Conservation (phyloP, 2,113 vertebrate species). For the Myiopsitta monachus region DNA sequence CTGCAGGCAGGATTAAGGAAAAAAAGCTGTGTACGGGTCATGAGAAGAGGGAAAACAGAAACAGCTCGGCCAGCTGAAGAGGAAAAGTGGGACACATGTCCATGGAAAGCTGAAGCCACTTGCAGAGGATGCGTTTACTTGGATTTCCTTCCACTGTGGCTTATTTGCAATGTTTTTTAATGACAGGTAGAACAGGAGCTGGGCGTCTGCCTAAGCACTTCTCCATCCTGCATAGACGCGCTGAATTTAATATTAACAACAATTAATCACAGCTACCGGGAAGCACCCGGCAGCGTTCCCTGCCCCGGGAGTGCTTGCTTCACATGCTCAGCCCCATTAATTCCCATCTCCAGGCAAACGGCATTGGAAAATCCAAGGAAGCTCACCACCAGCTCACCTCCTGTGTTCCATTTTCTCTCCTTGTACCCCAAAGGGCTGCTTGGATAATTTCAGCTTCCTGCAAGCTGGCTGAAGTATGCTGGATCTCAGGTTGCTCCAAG, state of each 20-base stretch:
- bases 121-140: neutral
- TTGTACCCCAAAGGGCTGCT: neutral
- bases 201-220: neutral
- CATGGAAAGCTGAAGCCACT: neutral
- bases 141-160: slow-evolving; percentile 27
- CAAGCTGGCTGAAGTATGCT: neutral
- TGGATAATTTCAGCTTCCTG: neutral
- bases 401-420: neutral
- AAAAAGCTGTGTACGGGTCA: neutral
- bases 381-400: neutral
- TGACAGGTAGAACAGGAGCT: neutral
- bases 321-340: neutral
- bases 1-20: neutral
- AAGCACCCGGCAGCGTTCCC: neutral
- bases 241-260: neutral
- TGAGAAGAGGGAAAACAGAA: slow-evolving; percentile 39
- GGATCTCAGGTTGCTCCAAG: neutral
- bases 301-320: accelerated
- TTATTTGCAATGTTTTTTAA: neutral
- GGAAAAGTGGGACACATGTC: slow-evolving; percentile 17
- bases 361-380: neutral
- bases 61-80: neutral
- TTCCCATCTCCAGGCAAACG: neutral
- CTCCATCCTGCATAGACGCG: neutral
- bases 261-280: neutral